Percentiles rank a stretch among this genome's conserved stretches.
Evolutionary conservation across 2,888 invertebrate species (phyloP).

Genomic region (Chymomyza caudatula): DNA sequence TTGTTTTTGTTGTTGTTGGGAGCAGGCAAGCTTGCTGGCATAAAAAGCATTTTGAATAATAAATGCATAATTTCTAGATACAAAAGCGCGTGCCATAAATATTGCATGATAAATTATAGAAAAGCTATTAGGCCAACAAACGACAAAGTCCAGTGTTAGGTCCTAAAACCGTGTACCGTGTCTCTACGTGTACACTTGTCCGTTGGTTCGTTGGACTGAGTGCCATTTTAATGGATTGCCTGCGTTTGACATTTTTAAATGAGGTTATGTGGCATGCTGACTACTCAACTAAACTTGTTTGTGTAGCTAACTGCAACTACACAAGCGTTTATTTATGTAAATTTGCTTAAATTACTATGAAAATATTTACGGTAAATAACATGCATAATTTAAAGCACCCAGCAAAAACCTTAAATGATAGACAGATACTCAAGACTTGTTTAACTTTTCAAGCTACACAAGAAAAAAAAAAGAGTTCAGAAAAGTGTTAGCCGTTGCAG

Average conservation of each 20-base stretch:
- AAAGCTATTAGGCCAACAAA: constrained; percentile 70
- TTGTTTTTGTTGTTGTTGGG: constrained; percentile 8
- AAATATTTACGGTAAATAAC: constrained; percentile 69
- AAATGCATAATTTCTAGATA: constrained; percentile 67
- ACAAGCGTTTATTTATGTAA: constrained; percentile 62
- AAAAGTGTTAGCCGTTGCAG: too few species aligned
- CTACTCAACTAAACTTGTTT: constrained; percentile 22
- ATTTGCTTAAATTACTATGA: constrained; percentile 62
- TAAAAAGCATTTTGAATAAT: constrained; percentile 63
- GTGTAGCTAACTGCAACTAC: background rate
- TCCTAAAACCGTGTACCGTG: too few species aligned
- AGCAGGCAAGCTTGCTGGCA: constrained; percentile 27
- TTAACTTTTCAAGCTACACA: background rate
- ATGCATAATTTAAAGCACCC: constrained; percentile 54
- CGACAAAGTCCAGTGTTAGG: constrained; percentile 24
- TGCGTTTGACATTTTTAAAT: constrained; percentile 72
- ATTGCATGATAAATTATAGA: constrained; percentile 70
- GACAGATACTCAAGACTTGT: background rate
- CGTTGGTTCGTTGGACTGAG: constrained; percentile 4
- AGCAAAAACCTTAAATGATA: background rate
- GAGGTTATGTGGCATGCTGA: constrained; percentile 45
- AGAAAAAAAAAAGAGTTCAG: too few species aligned
- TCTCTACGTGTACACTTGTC: too few species aligned
- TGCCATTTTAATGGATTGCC: constrained; percentile 16
- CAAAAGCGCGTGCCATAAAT: constrained; percentile 67